Evolutionary conservation across 2,797 vertebrate species (phyloP).

Genomic region (Squalus acanthias): DNA sequence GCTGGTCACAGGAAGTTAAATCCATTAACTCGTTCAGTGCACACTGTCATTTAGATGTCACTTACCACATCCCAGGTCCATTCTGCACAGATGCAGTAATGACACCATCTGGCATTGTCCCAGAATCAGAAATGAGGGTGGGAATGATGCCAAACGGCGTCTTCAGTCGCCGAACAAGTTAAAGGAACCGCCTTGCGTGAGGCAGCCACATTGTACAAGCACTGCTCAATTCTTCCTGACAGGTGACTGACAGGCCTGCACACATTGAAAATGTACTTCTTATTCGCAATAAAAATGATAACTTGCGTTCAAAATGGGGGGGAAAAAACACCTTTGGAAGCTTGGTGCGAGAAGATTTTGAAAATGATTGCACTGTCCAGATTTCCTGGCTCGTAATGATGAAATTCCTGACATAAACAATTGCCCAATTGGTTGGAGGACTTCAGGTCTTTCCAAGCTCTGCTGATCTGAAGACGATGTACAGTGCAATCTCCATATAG

Average conservation of each 20-base stretch:
- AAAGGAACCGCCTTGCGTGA: background rate
- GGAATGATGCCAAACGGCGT: background rate
- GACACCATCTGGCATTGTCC: background rate
- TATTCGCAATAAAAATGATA: background rate
- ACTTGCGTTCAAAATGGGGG: background rate
- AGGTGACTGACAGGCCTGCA: background rate
- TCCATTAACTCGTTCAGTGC: conserved; percentile 1
- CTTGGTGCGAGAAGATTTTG: background rate
- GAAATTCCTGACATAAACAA: background rate
- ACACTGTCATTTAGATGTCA: background rate
- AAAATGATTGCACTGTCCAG: background rate
- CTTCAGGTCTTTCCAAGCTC: background rate
- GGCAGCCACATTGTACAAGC: too few relatives aligned
- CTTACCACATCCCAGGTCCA: background rate
- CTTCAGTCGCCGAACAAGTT: background rate
- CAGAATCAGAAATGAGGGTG: background rate
- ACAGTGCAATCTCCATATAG: background rate
- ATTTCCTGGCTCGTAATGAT: background rate
- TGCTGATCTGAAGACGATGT: background rate
- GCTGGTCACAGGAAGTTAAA: background rate
- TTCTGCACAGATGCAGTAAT: background rate
- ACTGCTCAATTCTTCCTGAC: background rate
- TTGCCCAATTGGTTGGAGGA: background rate
- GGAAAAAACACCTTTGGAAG: background rate
- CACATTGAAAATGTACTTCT: background rate